Evolutionary conservation across 2,113 vertebrate genomes (phyloP), one percentile per base, ranked within the genome.

Genomic region (Hippocampus guttulatus): DNA sequence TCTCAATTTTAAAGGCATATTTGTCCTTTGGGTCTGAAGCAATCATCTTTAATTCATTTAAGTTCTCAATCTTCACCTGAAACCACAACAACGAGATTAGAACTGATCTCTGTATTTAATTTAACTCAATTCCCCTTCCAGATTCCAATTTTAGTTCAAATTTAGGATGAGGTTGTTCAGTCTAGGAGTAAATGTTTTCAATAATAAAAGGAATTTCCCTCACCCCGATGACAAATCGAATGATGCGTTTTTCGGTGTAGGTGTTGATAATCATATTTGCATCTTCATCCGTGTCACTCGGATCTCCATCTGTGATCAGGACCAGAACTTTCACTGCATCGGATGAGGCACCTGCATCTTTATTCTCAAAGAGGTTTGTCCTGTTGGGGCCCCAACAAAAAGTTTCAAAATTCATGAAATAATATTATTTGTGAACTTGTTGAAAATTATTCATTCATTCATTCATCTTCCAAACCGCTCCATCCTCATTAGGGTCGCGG

Each of bases 251-350:
- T 0, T 72, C 0, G 2, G 88, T 33, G 23, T 85, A 87, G 14
- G 0, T 55, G 0, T 61, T 0, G 4, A 88, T 21, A 6, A 77
- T 66, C 0, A 1, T 0, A 0, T 5, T 0, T 0, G 0, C 0
- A 16, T 86, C 20, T 0, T 0, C 0, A n/a, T 87, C 27, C 0
- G 0, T 0, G 18, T 93, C 90, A 63, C 41, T 68, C n/a, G 92
- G 91, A 51, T 70, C 14, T 67, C 90, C 94, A 0, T 95, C 94
- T 3, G 94, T 96, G 75, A 96, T 95, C 27, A 95, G 84, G 14
- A 94, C 86, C 51, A 96, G 71, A 41, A 91, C 94, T 81, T 91
- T 92, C 9, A 70, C 90, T 38, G 92, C 91, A 43, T 89, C 90
- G 63, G 73, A 66, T 18, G 91, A 82, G 25, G 90, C 90, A 1